Evolutionary conservation across 2,797 vertebrate species (phyloP), one percentile per base, ranked within the genome.

Genomic region (Melanogrammus aeglefinus): DNA sequence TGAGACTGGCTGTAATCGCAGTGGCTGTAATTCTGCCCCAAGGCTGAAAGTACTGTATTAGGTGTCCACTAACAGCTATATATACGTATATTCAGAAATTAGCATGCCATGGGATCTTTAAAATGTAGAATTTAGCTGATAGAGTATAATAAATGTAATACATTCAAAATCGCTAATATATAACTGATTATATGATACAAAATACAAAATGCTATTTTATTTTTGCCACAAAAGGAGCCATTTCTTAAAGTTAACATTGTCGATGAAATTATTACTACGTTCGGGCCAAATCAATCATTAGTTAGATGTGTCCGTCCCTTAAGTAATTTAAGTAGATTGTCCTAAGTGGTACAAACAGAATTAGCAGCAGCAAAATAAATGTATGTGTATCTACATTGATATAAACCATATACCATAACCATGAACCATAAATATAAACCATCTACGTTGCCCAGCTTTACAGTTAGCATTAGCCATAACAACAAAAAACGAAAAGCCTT

Each of bases 391-490:
- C 16, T 72, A 72, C 16, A 72, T 71, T 29, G 27, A 71, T 72
- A 16, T 18, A 35, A 16, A 31, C 10, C 10, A 77, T 74, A 72
- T 79, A 77, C 73, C 35, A 36, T 36, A 36, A 36, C 35, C 35
- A 36, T 36, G 0, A 36, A 36, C 35, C 35, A 36, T 36, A 72
- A 12, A 72, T 72, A 72, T 75, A 82, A 82, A 47, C 69, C 41
- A 78, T 57, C 14, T 71, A 72, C 13, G 31, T 29, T 69, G 63
- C 63, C 24, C 63, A 69, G 63, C 24, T 27, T 69, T 69, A 80
- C 57, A 77, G 24, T 33, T 79, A 69, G 39, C 69, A 57, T 75
- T 38, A 83, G 77, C 27, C 71, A 77, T 80, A 70, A 71, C 27
- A 72, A 79, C 75, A 72, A 36, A 75, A 66, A 38, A 31, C 36